These are phyloP conservation scores for Zonotrichia albicollis DNA, from an alignment of 2,797 vertebrate genomes.

Conservation along the genomic window DNA sequence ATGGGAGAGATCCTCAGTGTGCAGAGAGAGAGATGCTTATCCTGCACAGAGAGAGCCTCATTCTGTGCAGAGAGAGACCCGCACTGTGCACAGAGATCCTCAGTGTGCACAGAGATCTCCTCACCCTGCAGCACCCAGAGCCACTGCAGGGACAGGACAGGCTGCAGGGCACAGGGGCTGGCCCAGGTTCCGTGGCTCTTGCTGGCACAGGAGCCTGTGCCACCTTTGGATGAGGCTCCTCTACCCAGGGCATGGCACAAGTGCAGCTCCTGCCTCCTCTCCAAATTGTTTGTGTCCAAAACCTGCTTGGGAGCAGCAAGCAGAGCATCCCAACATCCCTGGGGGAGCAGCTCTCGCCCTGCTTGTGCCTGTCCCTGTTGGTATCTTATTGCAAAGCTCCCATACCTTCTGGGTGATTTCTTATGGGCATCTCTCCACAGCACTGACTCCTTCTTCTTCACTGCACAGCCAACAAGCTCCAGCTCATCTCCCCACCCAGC, in stretches of 20 bases:
- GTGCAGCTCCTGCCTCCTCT: neutral
- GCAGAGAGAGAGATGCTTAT: no score
- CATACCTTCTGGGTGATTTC: no score
- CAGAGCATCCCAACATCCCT: neutral
- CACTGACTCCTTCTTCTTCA: no score
- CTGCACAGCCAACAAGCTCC: no score
- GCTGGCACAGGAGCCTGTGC: neutral
- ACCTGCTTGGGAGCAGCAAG: neutral
- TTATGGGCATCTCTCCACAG: no score
- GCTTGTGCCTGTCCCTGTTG: neutral
- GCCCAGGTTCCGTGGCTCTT: accelerated
- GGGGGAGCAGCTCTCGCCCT: accelerated
- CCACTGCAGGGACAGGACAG: neutral
- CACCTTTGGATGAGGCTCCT: accelerated
- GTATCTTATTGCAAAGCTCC: no score
- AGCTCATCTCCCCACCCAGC: no score
- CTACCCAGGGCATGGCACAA: neutral
- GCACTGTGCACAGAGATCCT: no score
- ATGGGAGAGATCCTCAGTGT: neutral
- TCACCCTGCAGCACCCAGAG: neutral
- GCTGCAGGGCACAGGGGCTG: neutral
- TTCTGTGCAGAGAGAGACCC: no score
- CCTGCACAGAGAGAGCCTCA: no score
- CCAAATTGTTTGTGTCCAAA: neutral
- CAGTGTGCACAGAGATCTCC: no score